Evolutionary conservation across 2,797 vertebrate species (phyloP), one percentile per base, ranked within the genome.

Genomic region (Danio kyathit): DNA sequence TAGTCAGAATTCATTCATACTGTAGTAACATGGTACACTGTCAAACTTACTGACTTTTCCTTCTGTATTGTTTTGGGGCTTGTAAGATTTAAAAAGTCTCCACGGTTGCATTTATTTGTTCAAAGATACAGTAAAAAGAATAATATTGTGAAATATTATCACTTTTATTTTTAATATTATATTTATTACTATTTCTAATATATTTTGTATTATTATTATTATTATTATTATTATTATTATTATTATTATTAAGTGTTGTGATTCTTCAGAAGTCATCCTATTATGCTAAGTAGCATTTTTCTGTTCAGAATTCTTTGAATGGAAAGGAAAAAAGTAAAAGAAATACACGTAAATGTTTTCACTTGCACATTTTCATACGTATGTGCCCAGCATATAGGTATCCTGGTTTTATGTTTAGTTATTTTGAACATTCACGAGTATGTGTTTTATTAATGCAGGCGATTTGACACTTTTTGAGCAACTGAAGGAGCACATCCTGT

Each of bases 401-500:
- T 10, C 17, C 29, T 29, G n/a, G n/a, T 3, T 29, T 29, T 29
- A 3, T 5, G 46, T 21, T 1, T 21, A 52, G 49, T 70, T 54
- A 17, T 38, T 41, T 43, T 41, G 8, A 63, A n/a, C 10, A 10
- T 43, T 5, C 0, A 4, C 54, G 11, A 40, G n/a, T n/a, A 40
- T 69, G 11, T 83, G 16, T 67, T 69, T 51, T 80, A 4, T 38
- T 57, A 10, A 52, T n/a, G 7, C 67, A 92, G 93, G 88, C 82
- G 94, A 91, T 56, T 0, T 10, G 29, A 21, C 66, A 9, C 86
- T 97, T 3, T 96, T 95, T 83, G 90, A 91, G 76, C 87, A 90
- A 76, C 56, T 97, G 61, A 94, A 93, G 88, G 89, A 91, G 17
- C 95, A 96, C 54, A 10, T 95, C 85, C 84, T 96, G 85, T 92